A percentile compares a stretch with the other conserved stretches of the same genome.
Conservation (phyloP, 2,888 invertebrate species). For the Drosophila emarginata region DNA sequence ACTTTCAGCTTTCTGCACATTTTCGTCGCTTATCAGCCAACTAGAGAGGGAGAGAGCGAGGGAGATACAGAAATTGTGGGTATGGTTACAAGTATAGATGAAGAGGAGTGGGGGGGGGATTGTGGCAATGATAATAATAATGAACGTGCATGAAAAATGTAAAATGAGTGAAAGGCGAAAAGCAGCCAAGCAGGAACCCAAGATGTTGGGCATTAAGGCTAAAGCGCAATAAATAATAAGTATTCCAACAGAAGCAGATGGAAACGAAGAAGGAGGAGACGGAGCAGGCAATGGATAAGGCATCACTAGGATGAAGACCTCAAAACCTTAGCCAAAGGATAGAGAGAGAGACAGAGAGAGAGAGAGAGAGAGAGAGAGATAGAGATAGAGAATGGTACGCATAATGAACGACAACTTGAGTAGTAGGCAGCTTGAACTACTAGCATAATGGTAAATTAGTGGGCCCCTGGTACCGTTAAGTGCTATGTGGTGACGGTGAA, state of each 20-base stretch:
- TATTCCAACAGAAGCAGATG: constrained; percentile 30
- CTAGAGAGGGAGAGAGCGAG: background rate
- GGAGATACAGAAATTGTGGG: constrained; percentile 12
- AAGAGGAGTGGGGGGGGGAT: background rate
- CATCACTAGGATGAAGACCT: constrained; percentile 7
- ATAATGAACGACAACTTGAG: constrained; percentile 73
- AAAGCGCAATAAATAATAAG: constrained; percentile 77
- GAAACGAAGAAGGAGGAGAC: background rate
- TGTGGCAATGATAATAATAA: constrained; percentile 71
- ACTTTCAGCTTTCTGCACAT: constrained; percentile 78
- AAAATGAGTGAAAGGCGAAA: constrained; percentile 65
- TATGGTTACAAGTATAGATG: constrained; percentile 10
- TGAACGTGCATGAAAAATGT: constrained; percentile 78
- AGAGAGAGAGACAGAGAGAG: background rate
- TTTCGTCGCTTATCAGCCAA: constrained; percentile 72
- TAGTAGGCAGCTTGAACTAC: constrained; percentile 52
- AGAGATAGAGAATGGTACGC: constrained; percentile 56
- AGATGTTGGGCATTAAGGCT: constrained; percentile 57
- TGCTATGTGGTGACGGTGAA: constrained; percentile 15
- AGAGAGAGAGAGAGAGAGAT: constrained; percentile 10
- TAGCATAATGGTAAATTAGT: constrained; percentile 75
- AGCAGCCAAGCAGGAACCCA: constrained; percentile 17
- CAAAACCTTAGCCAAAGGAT: constrained; percentile 12
- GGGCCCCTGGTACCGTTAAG: constrained; percentile 52
- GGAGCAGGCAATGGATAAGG: background rate